A percentile compares a stretch with the other conserved stretches of the same genome.
Conservation (phyloP, 2,113 vertebrate species). For the Phaetusa simplex region DNA sequence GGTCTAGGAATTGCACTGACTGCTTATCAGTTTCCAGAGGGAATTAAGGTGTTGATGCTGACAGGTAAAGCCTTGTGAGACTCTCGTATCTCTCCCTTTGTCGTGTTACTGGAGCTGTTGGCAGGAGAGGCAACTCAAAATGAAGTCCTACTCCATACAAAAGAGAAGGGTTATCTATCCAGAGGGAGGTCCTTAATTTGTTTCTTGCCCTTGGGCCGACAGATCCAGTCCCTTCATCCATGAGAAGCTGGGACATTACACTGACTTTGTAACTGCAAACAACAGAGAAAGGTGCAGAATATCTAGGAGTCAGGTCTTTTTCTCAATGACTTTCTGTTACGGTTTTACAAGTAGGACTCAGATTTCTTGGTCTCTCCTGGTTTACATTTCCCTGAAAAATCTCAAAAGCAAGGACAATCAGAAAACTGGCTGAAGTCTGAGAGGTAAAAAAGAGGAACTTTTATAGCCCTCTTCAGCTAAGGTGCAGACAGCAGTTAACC, state of each 20-base stretch:
- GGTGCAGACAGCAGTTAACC: conserved; percentile 57
- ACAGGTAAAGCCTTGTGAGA: neutral
- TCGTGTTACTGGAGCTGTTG: neutral
- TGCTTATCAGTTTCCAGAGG: neutral
- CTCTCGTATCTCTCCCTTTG: neutral
- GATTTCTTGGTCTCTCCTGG: neutral
- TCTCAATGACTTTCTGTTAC: neutral
- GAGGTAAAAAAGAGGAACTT: neutral
- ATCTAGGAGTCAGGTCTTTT: neutral
- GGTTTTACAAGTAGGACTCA: neutral
- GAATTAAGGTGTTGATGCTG: neutral
- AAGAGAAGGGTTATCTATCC: neutral
- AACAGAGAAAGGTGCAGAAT: neutral
- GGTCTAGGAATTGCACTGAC: neutral
- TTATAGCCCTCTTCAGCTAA: conserved; percentile 29
- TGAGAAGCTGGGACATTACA: neutral
- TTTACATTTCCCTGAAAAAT: neutral
- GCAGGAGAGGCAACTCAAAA: neutral
- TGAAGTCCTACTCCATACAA: neutral
- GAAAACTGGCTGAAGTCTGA: neutral
- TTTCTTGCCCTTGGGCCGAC: neutral
- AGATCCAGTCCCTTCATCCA: neutral
- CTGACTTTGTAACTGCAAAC: neutral
- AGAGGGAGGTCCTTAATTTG: neutral
- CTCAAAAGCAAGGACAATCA: neutral